Conservation (phyloP, 2,797 vertebrate species). For the Rhinogobio ventralis region DNA sequence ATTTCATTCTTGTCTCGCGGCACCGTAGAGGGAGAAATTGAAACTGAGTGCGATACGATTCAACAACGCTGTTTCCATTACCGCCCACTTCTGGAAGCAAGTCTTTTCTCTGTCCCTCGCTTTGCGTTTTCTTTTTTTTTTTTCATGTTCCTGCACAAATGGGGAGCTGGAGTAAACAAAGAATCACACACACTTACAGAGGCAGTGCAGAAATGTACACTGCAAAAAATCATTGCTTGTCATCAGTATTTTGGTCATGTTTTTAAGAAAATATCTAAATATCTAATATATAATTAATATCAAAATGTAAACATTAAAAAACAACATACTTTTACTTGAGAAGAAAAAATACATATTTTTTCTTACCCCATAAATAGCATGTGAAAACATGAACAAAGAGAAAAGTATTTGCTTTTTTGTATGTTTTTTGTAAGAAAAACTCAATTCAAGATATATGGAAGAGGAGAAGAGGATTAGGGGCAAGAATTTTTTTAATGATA, state of each 20-base stretch:
- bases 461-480: neutral
- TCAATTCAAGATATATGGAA: neutral
- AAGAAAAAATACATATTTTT: neutral
- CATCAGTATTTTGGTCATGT: neutral
- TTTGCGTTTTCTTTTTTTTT: slow-evolving; percentile 31
- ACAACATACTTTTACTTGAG: neutral
- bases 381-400: too few relatives aligned
- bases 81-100: slow-evolving; percentile 49
- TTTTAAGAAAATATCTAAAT: neutral
- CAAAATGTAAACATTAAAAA: neutral
- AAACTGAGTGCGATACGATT: slow-evolving; percentile 49
- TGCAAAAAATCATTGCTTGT: neutral
- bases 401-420: neutral
- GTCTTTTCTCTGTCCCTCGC: slow-evolving; percentile 32
- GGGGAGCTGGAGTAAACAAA: slow-evolving; percentile 22
- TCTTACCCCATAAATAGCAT: too few relatives aligned
- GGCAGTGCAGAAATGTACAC: neutral
- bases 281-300: too few relatives aligned
- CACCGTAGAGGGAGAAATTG: slow-evolving; percentile 40
- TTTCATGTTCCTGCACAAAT: slow-evolving; percentile 10
- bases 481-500: neutral
- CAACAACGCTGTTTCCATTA: slow-evolving; percentile 48
- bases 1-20: slow-evolving; percentile 46
- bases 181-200: neutral
- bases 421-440: too few relatives aligned